Evolutionary conservation across 37 sponge, comb jelly and placozoan genomes (phyloP), one percentile per base, ranked within the genome.

Genomic region (Theonella swinhoei): DNA sequence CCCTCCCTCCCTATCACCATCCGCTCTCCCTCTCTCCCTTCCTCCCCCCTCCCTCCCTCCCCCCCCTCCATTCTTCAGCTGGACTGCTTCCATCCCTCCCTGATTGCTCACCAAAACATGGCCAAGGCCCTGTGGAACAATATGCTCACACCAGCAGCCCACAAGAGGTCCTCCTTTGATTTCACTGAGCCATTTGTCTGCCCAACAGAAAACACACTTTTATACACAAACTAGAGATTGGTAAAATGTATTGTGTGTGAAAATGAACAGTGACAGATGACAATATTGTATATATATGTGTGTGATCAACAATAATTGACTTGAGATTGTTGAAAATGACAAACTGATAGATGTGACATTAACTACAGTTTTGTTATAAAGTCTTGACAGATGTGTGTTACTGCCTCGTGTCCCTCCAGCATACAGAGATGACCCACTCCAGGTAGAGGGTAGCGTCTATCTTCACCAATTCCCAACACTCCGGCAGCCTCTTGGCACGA

Each of bases 41-140:
- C n/a, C n/a, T n/a, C n/a, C n/a, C n/a, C n/a, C n/a, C n/a, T n/a
- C n/a, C n/a, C n/a, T n/a, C n/a, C n/a, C n/a, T n/a, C n/a, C n/a
- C n/a, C n/a, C n/a, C n/a, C n/a, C 26, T 26, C 9, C n/a, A 11
- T 26, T 9, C 20, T 74, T 36, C 38, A 93, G 94, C 66, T 94
- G 76, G 94, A 94, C 80, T 94, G 94, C 39, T 94, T 94, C 81
- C 94, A 94, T 77, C 94, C 94, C 20, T 88, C 91, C 4, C 77
- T 89, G 42, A 8, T 90, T 22, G 83, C 80, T 42, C 94, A 94
- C 74, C 84, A 90, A 77, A 66, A 62, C 41, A 84, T 90, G 88
- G 91, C 94, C 58, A 90, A 85, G 71, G 85, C 85, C 4, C 80
- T 94, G 66, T 94, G 94, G 94, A 94, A 94, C 70, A 86, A 87